Base-by-base conservation (phyloP, 2,888 invertebrate species). In the Ophion ellenae region DNA sequence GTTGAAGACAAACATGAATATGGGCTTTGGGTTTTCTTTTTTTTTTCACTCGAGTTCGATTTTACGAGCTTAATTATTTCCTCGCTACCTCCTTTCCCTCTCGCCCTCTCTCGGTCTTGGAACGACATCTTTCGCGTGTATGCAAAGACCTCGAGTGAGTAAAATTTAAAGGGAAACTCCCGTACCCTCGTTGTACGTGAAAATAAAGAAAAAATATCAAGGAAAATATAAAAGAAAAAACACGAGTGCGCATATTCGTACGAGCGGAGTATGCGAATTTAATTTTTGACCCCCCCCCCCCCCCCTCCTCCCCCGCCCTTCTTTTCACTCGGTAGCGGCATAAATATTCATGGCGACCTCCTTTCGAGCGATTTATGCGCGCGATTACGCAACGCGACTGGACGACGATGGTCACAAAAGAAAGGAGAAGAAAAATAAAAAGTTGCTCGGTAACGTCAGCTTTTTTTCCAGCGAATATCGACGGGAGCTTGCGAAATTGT, bases 261-360 rank as follows among this genome's bases (percentile, higher is more conserved):
- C 66, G 57, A 69, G 79, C 83, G 88, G 90, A 90, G 89, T 88
- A 88, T 85, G 87, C 78, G 89, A 90, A 92, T 92, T 92, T 91
- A 90, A 92, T 92, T 92, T 79, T 91, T 86, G 88, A 89, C 86
- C 86, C 80, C 81, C 2, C 53, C 3, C 17, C 3, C 53, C 17
- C 14, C 0, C 53, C 14, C 17, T 6, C 45, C 45, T 0, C 45
- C 0, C 53, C 14, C 17, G 17, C 53, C 53, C 4, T 53, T 53
- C 53, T 14, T 53, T 53, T 53, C 53, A 53, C 53, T 53, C 14
- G 53, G 53, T 53, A 80, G 78, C 47, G 83, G 87, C 90, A 90
- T 91, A 91, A 91, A 92, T 92, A 91, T 92, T 90, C 91, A 90
- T 90, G 61, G 88, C 79, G 75, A 53, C 77, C 74, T 70, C 74